Evolutionary conservation across 2,888 invertebrate genomes (phyloP), one percentile per base, ranked within the genome.

Genomic region (Dilophus febrilis): DNA sequence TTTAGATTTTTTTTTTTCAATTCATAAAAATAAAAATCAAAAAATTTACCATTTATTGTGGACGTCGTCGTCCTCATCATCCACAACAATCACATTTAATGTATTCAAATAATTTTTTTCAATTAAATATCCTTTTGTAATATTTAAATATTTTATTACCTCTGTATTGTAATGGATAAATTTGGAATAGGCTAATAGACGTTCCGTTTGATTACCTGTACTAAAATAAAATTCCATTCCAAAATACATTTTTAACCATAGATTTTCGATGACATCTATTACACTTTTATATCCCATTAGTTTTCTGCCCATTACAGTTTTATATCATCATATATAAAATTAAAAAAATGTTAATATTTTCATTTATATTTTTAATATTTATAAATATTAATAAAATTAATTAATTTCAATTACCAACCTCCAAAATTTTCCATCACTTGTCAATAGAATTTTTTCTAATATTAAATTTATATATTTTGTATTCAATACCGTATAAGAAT

Each of bases 251-350:
- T 64, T 59, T 16, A 64, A 57, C 28, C 59, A 59, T 40, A 61
- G 53, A 47, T 65, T 59, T 46, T 65, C 64, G 43, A 64, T 58
- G 16, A 59, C 57, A 14, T 59, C 55, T 13, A 65, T 56, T 35
- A 65, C 55, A 49, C 62, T 61, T 50, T 63, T 63, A 52, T 63
- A 65, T 2, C 64, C 63, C 30, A 65, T 60, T 41, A 65, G 50
- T 19, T 54, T 49, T 44, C 61, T 57, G n/a, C n/a, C n/a, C n/a
- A n/a, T n/a, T n/a, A n/a, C n/a, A n/a, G n/a, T n/a, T n/a, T n/a
- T n/a, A n/a, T n/a, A n/a, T n/a, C n/a, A n/a, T n/a, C n/a, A 41
- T 2, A 40, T 40, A 31, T 19, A 18, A 39, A 18, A 16, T 28
- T 19, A 29, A 30, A 37, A 32, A 16, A 37, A 40, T 14, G 26